Evolutionary conservation across 2,113 vertebrate species (phyloP), one percentile per base, ranked within the genome.

Genomic region (Seriola rivoliana): DNA sequence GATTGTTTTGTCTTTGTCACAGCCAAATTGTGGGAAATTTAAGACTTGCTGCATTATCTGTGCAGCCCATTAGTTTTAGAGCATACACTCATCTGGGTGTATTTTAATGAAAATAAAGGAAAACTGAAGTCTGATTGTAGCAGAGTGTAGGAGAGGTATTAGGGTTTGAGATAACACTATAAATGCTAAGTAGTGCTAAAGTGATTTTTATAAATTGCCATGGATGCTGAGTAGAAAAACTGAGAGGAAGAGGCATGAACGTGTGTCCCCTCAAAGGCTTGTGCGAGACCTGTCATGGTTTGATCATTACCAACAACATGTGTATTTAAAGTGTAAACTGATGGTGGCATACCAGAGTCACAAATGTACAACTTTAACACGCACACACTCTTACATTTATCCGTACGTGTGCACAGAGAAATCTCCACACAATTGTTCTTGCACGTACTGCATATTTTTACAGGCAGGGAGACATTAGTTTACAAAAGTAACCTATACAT

Each of bases 401-500:
- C 13, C 32, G 67, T 17, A 54, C 80, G 52, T 48, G 52, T 48
- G 19, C 54, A 67, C 68, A 80, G 16, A 71, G 14, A 70, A 14
- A 36, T 69, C 60, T 72, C 19, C 63, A 71, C 65, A 86, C 60
- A 82, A 72, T 85, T 59, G 71, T 87, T 80, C 62, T 87, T 69
- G 80, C 78, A 91, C 86, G 80, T 78, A 74, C 67, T 80, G 58
- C 90, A 85, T 76, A 87, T 70, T 63, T 79, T 75, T 78, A 68
- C 71, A 73, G 74, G 75, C 75, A 77, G n/a, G 4, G 70, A 60
- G 72, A 75, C 71, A 74, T 93, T 90, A 44, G 69, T 88, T 91
- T 81, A 88, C 73, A 66, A 63, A 76, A 34, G 76, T 75, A 89
- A 89, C 87, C 79, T 85, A 86, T 71, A 89, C 74, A 86, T 90